Percentiles rank a stretch among this genome's conserved stretches.
These are phyloP conservation scores for Calypte anna DNA, from an alignment of 2,113 vertebrate genomes.

Conservation along the genomic window DNA sequence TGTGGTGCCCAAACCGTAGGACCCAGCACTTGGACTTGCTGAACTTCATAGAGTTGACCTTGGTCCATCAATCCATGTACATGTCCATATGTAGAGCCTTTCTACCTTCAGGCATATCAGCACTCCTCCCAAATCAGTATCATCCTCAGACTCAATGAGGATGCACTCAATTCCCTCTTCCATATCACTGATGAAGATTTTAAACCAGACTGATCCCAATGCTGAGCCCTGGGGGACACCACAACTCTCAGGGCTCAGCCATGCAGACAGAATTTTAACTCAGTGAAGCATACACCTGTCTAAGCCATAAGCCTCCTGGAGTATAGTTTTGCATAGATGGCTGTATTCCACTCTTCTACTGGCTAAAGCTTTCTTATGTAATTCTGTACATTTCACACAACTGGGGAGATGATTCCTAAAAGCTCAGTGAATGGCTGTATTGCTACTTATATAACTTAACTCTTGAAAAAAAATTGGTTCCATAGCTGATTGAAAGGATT, in stretches of 20 bases:
- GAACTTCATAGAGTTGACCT: no score
- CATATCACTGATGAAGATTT: not conserved
- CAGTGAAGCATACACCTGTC: not conserved
- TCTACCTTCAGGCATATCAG: accelerated
- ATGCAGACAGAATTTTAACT: not conserved
- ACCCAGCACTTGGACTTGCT: no score
- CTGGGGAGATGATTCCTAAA: not conserved
- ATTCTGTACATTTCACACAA: not conserved
- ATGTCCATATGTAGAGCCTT: not conserved
- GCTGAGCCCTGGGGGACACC: not conserved
- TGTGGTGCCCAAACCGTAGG: no score
- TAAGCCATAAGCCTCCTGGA: not conserved
- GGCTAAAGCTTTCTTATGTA: not conserved
- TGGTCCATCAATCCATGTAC: no score
- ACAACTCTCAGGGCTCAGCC: no score
- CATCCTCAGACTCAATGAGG: not conserved
- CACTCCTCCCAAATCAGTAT: not conserved
- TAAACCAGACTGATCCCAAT: not conserved
- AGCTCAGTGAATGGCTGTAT: not conserved
- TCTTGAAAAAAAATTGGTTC: not conserved
- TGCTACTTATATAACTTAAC: not conserved
- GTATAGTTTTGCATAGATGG: not conserved
- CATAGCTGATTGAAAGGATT: not conserved
- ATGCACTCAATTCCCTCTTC: not conserved
- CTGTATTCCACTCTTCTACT: not conserved